phyloP scores from a whole-genome alignment of 2,888 invertebrate genomes.

The Blastobasis lacticolella region DNA sequence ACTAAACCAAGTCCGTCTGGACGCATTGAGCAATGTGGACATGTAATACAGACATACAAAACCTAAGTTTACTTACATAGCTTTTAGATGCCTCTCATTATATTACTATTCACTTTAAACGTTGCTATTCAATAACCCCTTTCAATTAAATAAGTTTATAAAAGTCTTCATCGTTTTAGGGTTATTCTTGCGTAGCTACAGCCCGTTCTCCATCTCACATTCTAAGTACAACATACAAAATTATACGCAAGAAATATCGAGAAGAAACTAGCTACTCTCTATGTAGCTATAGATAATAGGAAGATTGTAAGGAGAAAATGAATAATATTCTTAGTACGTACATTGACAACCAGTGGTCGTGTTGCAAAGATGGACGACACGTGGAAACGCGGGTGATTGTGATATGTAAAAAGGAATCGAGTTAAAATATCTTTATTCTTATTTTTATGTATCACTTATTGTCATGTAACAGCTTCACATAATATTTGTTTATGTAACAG shows the following conservation, averaged over 20 bases:
- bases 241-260: too few species aligned
- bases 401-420: neutral
- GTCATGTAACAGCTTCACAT: constrained; percentile 35
- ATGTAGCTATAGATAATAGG: too few species aligned
- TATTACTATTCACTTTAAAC: neutral
- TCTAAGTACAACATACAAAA: too few species aligned
- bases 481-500: constrained; percentile 7
- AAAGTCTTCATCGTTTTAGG: too few species aligned
- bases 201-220: too few species aligned
- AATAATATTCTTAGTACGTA: too few species aligned
- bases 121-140: neutral
- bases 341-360: too few species aligned
- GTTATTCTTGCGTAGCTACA: too few species aligned
- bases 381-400: too few species aligned
- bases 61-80: neutral
- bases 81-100: neutral
- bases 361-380: too few species aligned
- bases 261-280: too few species aligned
- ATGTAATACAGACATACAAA: constrained; percentile 44
- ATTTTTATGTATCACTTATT: constrained; percentile 18
- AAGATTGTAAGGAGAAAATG: too few species aligned
- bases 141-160: neutral
- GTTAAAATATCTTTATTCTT: neutral
- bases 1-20: constrained; percentile 53
- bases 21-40: constrained; percentile 71